These are phyloP conservation scores for Priocnemis perturbator DNA, from an alignment of 2,888 invertebrate species.

Conservation along the genomic window DNA sequence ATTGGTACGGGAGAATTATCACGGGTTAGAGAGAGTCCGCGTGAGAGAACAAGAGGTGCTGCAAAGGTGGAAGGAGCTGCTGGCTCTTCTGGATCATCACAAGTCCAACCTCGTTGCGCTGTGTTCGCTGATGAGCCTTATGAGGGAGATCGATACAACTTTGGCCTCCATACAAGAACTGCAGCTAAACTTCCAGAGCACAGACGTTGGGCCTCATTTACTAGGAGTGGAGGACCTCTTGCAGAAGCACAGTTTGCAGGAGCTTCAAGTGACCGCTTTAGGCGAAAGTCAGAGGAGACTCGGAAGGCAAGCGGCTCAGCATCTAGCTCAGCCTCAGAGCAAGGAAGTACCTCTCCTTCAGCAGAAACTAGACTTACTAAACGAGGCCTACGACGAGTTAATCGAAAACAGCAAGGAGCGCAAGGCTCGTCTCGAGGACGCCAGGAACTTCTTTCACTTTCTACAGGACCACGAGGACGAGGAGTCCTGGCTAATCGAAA, in stretches of 20 bases:
- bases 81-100: constrained; percentile 90
- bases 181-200: constrained; percentile 86
- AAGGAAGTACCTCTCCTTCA: constrained; percentile 79
- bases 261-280: constrained; percentile 88
- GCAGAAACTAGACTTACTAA: constrained; percentile 85
- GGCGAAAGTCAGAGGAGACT: constrained; percentile 90
- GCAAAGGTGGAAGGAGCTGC: constrained; percentile 90
- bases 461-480: constrained; percentile 98
- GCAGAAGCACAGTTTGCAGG: constrained; percentile 95
- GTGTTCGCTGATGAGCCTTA: constrained; percentile 90
- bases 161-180: constrained; percentile 89
- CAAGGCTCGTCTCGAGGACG: constrained; percentile 91
- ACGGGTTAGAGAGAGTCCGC: constrained; percentile 88
- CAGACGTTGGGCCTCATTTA: constrained; percentile 94
- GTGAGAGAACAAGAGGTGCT: constrained; percentile 86
- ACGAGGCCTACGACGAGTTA: constrained; percentile 86
- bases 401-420: constrained; percentile 85
- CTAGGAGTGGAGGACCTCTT: constrained; percentile 95
- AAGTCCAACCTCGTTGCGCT: constrained; percentile 85
- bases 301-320: constrained; percentile 79
- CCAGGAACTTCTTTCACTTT: constrained; percentile 95
- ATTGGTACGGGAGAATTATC: constrained; percentile 92
- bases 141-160: constrained; percentile 94
- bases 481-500: constrained; percentile 97
- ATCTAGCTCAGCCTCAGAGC: constrained; percentile 62